These are phyloP conservation scores for Marasmarcha lunaedactyla DNA, from an alignment of 2,888 invertebrate genomes.

Conservation along the genomic window DNA sequence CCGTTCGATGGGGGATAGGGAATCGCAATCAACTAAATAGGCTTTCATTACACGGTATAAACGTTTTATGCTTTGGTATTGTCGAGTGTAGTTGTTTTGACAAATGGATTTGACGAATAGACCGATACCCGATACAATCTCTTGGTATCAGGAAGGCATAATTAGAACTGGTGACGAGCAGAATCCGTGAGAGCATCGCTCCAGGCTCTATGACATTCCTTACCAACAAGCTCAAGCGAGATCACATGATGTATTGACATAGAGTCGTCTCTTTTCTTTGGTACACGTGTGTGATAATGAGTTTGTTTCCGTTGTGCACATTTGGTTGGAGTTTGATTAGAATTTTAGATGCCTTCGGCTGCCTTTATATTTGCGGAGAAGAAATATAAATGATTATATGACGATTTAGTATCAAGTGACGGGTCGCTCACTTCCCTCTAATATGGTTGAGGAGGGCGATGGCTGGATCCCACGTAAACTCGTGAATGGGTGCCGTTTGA, in stretches of 20 bases:
- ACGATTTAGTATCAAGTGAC: too few relatives aligned
- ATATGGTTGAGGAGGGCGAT: too few relatives aligned
- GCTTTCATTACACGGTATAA: not conserved
- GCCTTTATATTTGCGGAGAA: too few relatives aligned
- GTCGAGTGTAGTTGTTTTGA: conserved; percentile 25
- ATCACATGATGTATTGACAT: not conserved
- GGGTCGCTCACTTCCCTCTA: too few relatives aligned
- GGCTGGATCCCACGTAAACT: too few relatives aligned
- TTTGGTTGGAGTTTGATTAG: too few relatives aligned
- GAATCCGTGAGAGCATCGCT: conserved; percentile 38
- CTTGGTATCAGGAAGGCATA: conserved; percentile 30
- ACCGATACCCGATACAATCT: conserved; percentile 28
- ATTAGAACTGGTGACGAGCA: conserved; percentile 47
- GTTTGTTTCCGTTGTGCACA: too few relatives aligned
- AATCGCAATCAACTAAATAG: not conserved
- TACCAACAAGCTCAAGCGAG: not conserved
- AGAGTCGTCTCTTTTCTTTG: not conserved
- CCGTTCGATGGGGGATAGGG: too few relatives aligned
- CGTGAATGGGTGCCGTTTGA: too few relatives aligned
- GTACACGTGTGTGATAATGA: not conserved
- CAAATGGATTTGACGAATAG: conserved; percentile 32
- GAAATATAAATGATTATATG: too few relatives aligned
- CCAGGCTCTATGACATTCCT: conserved; percentile 5
- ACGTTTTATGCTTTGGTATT: not conserved
- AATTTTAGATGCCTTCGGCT: too few relatives aligned